These are phyloP conservation scores for Drosophila parthenogenetica DNA, from an alignment of 2,888 invertebrate species.

Conservation along the genomic window DNA sequence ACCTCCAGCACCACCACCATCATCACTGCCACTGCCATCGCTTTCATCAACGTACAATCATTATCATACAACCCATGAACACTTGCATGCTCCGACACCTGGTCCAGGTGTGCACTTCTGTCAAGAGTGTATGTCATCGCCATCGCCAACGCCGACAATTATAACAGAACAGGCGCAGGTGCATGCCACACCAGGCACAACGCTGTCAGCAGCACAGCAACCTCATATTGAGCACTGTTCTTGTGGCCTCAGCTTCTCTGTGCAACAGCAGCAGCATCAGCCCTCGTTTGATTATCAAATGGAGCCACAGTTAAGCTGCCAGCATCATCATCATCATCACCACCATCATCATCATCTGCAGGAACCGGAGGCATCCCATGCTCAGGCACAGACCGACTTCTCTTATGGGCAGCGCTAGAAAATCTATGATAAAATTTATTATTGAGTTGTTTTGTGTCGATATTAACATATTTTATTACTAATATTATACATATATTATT, in stretches of 20 bases:
- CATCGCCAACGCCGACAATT: slow-evolving; percentile 77
- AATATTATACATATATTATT: slow-evolving; percentile 11
- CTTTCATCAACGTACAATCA: slow-evolving; percentile 48
- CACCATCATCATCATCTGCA: slow-evolving; percentile 23
- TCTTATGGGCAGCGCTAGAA: slow-evolving; percentile 59
- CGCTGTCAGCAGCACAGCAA: slow-evolving; percentile 16
- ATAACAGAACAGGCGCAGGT: slow-evolving; percentile 81
- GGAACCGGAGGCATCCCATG: slow-evolving; percentile 34
- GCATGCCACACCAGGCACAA: slow-evolving; percentile 63
- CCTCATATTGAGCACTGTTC: slow-evolving; percentile 80
- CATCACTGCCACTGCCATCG: slow-evolving; percentile 27
- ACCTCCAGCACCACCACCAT: slow-evolving; percentile 60
- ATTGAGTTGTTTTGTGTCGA: slow-evolving; percentile 44
- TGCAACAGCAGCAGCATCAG: slow-evolving; percentile 49
- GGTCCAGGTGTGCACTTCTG: slow-evolving; percentile 59
- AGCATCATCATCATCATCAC: slow-evolving; percentile 53
- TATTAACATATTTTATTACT: slow-evolving; percentile 34
- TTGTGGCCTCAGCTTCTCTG: slow-evolving; percentile 79
- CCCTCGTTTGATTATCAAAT: slow-evolving; percentile 36
- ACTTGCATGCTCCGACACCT: slow-evolving; percentile 38
- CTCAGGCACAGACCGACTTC: slow-evolving; percentile 78
- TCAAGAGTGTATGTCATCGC: slow-evolving; percentile 76
- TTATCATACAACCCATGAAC: slow-evolving; percentile 37
- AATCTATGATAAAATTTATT: neutral
- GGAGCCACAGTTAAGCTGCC: slow-evolving; percentile 55